phyloP scores from a whole-genome alignment of 1,140 invertebrate genomes.

The Drosophila orosa region DNA sequence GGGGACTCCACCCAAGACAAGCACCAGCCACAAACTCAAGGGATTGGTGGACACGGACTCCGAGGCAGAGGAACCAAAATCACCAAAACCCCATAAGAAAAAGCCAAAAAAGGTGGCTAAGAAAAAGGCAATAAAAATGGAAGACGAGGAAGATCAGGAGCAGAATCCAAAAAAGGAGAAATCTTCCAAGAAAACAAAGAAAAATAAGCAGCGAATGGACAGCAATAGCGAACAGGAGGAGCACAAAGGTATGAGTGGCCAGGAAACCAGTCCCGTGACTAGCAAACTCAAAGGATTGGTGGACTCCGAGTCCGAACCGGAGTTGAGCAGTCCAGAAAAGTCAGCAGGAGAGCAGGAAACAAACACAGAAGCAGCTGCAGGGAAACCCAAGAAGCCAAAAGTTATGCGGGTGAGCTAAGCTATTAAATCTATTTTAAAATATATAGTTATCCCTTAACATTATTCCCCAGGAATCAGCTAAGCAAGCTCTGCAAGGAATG shows the following conservation, averaged over 20 bases:
- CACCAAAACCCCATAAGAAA: conserved; percentile 22
- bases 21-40: conserved; percentile 11
- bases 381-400: conserved; percentile 45
- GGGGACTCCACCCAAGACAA: conserved; percentile 19
- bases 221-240: conserved; percentile 32
- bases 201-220: conserved; percentile 35
- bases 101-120: conserved; percentile 27
- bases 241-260: conserved; percentile 2
- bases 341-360: conserved; percentile 29
- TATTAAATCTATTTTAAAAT: too few species aligned
- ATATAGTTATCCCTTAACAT: neutral
- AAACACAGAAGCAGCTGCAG: neutral
- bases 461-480: conserved; percentile 81
- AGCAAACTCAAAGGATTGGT: conserved; percentile 59
- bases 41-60: conserved; percentile 1
- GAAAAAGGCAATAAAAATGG: conserved; percentile 25
- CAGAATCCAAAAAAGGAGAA: neutral
- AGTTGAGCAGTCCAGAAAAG: conserved; percentile 39
- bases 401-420: conserved; percentile 42
- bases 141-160: conserved; percentile 5
- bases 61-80: neutral
- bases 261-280: conserved; percentile 1
- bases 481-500: conserved; percentile 83
- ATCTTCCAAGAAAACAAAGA: conserved; percentile 39
- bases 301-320: conserved; percentile 65